phyloP scores from a whole-genome alignment of 2,888 invertebrate genomes.

The Acrobasis repandana region DNA sequence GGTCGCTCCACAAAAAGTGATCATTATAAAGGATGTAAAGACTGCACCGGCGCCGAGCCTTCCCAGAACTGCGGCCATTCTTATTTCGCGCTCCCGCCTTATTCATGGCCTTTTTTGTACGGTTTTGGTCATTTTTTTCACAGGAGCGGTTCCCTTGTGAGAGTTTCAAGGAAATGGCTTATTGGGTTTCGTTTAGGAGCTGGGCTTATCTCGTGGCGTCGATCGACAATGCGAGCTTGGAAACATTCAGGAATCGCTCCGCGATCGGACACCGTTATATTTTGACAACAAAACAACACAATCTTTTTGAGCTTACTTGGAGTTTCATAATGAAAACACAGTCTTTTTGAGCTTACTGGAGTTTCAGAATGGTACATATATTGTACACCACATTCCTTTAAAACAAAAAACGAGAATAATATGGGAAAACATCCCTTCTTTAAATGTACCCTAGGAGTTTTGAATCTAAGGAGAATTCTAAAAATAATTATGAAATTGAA shows the following conservation, averaged over 20 bases:
- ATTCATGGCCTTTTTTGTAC: conserved; percentile 72
- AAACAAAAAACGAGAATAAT: too few species aligned
- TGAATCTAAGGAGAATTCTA: too few species aligned
- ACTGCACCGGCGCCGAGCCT: conserved; percentile 78
- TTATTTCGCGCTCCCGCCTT: conserved; percentile 81
- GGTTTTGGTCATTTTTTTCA: conserved; percentile 72
- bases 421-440: too few species aligned
- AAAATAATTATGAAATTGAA: too few species aligned
- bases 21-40: conserved; percentile 79
- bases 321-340: too few species aligned
- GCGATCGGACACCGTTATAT: conserved; percentile 31
- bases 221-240: conserved; percentile 63
- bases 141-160: conserved; percentile 75
- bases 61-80: conserved; percentile 79
- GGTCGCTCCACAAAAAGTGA: conserved; percentile 73
- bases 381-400: too few species aligned
- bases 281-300: neutral
- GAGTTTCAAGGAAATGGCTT: conserved; percentile 80
- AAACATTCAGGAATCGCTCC: conserved; percentile 36
- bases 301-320: neutral
- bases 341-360: too few species aligned
- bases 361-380: too few species aligned
- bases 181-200: conserved; percentile 77
- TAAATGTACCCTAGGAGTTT: too few species aligned
- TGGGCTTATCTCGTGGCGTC: conserved; percentile 68